Base-by-base conservation (phyloP, 2,113 vertebrate genomes). In the Chionomys nivalis region DNA sequence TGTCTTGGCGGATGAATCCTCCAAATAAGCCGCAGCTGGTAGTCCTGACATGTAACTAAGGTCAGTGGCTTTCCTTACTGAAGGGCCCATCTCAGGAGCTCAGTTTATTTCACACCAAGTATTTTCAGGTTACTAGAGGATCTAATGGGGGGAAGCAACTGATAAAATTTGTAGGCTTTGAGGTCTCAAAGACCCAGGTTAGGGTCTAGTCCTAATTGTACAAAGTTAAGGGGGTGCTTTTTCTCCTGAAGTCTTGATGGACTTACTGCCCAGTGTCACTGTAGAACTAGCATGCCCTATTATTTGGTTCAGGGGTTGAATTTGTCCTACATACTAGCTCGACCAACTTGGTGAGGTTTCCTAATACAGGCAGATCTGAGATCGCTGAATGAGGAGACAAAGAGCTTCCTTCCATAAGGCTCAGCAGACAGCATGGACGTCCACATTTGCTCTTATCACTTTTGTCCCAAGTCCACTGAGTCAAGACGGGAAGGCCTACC, bases 21-120 rank as follows among this genome's bases (percentile, higher is more conserved):
- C 47, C 75, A 72, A 94, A 97, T 70, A 93, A 87, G 79, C 89
- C 82, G 73, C 73, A 96, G 87, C 94, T 87, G 90, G 78, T 65
- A 89, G 68, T 94, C 33, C 78, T 68, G 77, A 68, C 52, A 70
- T 66, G 21, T 65, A 65, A 68, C n/a, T 63, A n/a, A 70, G 52
- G 92, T 39, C 39, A 21, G 14, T 8, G 55, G 23, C n/a, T 94
- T 85, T 93, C 93, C 83, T 89, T 49, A 85, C 7, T 61, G 61
- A 96, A 66, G 28, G 66, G 52, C 81, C 14, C 23, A 87, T n/a
- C 26, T 90, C 68, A 77, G 39, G 33, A 76, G 85, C 66, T 88
- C 82, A 10, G 39, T 66, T 55, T 68, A 89, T 73, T 94, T 94
- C 66, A 6, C 21, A 61, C 49, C 42, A 28, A n/a, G 28, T 72